Evolutionary conservation across 2,797 vertebrate species (phyloP), one percentile per base, ranked within the genome.

Genomic region (Ciconia nigra): DNA sequence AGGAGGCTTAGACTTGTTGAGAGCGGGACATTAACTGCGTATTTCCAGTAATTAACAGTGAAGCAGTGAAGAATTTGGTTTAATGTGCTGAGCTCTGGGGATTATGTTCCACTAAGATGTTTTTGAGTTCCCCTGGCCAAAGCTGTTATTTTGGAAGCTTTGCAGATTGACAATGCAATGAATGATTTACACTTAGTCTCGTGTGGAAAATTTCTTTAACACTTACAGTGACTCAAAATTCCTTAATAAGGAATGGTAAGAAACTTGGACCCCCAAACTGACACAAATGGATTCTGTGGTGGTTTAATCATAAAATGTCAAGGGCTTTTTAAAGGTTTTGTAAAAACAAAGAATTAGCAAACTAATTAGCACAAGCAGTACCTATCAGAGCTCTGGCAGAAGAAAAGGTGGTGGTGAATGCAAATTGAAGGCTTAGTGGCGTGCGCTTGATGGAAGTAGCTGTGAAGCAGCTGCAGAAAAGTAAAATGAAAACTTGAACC

Each of bases 11-110:
- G 74, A 18, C 62, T 79, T 79, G 70, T 61, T 29, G 65, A 82
- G 91, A 93, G 67, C 79, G 80, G 85, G 85, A 67, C 87, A 65
- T 74, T 80, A 86, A 59, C 72, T 63, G 65, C 7, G 1, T 66
- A 21, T 89, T 96, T 87, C 73, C 63, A 72, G 62, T 95, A 93
- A 89, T 89, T 91, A 94, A 80, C 69, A 70, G 91, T 51, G 84
- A 83, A 62, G 46, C 71, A 83, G 41, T 25, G 83, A 92, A 59
- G 52, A 74, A 5, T 81, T 86, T 88, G 61, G 72, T 79, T 81
- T 91, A 61, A 78, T 86, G 93, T 65, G 77, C 87, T 72, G 86
- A 76, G 83, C 92, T 86, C 66, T 49, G 80, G 77, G 65, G 86
- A 90, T 94, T 65, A 83, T 69, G 90, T 71, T 93, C 77, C 62